A percentile compares a stretch with the other conserved stretches of the same genome.
Evolutionary conservation across 2,888 invertebrate species (phyloP).

Genomic region (Sialis lutaria): DNA sequence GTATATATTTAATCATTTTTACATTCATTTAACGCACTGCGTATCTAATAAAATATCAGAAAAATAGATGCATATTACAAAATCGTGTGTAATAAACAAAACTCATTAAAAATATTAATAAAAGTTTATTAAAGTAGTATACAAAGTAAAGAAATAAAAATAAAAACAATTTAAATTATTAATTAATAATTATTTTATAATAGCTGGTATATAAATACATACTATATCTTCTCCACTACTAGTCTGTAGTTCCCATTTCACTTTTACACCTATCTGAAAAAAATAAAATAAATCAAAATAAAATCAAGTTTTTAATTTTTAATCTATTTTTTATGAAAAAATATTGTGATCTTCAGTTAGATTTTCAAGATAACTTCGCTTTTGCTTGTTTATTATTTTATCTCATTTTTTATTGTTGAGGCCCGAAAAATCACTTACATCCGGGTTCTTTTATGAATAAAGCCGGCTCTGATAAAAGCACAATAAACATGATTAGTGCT

Average conservation of each 20-base stretch:
- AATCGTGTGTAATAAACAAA: not conserved
- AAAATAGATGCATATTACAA: not conserved
- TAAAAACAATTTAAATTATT: not conserved
- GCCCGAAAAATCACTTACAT: too few species aligned
- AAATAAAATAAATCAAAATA: not conserved
- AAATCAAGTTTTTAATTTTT: too few species aligned
- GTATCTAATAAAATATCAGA: not conserved
- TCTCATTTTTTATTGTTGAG: too few species aligned
- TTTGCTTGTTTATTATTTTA: not conserved
- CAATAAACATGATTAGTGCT: not conserved
- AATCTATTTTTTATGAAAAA: too few species aligned
- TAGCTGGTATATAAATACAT: conserved; percentile 51
- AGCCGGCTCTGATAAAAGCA: too few species aligned
- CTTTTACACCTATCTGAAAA: conserved; percentile 38
- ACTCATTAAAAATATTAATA: not conserved
- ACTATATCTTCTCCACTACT: conserved; percentile 40
- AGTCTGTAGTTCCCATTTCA: conserved; percentile 57
- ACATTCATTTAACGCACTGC: not conserved
- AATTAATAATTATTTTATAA: conserved; percentile 27
- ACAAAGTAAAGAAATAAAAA: not conserved
- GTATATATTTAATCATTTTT: too few species aligned
- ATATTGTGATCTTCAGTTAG: too few species aligned
- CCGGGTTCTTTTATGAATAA: too few species aligned
- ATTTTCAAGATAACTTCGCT: too few species aligned
- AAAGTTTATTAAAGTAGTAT: not conserved